Evolutionary conservation across 2,113 vertebrate species (phyloP).

Genomic region (Pluvialis apricaria): DNA sequence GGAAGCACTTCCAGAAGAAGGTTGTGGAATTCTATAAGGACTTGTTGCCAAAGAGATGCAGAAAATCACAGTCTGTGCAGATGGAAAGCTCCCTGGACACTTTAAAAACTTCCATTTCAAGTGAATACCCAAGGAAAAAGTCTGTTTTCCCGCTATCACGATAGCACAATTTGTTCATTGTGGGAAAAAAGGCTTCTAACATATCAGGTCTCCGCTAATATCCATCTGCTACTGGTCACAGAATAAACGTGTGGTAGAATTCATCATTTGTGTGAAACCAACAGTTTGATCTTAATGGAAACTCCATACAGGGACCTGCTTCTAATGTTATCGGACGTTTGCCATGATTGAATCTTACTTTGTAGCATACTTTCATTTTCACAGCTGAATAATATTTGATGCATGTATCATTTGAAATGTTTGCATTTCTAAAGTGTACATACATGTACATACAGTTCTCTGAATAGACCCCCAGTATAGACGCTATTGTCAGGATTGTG

Average conservation of each 20-base stretch:
- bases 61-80: neutral
- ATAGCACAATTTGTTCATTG: neutral
- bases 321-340: neutral
- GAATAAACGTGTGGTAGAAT: neutral
- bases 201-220: neutral
- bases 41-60: slow-evolving; percentile 23
- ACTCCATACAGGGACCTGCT: neutral
- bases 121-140: slow-evolving; percentile 46
- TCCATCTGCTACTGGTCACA: neutral
- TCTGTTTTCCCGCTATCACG: neutral
- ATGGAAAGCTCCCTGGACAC: slow-evolving; percentile 66
- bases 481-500: neutral
- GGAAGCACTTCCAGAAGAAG: slow-evolving; percentile 93
- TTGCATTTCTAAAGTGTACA: neutral
- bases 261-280: neutral
- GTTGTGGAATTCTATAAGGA: slow-evolving; percentile 76
- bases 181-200: neutral
- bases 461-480: neutral
- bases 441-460: neutral
- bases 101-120: slow-evolving; percentile 66
- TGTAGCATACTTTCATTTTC: neutral
- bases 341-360: neutral
- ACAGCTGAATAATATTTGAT: neutral
- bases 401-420: neutral
- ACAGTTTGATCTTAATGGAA: neutral